phyloP scores from a whole-genome alignment of 2,888 invertebrate genomes.

The Napeogenes sylphis region DNA sequence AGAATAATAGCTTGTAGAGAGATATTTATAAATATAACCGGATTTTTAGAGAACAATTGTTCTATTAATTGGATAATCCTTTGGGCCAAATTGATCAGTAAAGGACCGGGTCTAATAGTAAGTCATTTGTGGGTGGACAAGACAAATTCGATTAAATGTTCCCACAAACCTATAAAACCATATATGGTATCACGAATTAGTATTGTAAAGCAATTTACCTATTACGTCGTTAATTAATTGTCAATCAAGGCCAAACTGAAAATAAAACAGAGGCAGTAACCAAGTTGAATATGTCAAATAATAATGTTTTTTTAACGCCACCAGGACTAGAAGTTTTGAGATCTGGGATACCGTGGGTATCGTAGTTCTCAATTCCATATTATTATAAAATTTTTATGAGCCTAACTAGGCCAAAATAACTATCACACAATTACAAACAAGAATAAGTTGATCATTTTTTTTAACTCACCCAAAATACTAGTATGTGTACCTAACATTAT shows the following conservation, averaged over 20 bases:
- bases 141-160: constrained; percentile 30
- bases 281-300: neutral
- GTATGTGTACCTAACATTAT: too few relatives aligned
- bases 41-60: neutral
- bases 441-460: too few relatives aligned
- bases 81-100: constrained; percentile 1
- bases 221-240: constrained; percentile 45
- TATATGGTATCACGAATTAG: constrained; percentile 46
- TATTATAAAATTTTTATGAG: too few relatives aligned
- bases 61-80: neutral
- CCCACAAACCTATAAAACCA: constrained; percentile 43
- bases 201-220: constrained; percentile 33
- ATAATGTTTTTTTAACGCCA: too few relatives aligned
- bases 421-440: too few relatives aligned
- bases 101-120: constrained; percentile 11
- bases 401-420: too few relatives aligned
- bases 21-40: too few relatives aligned
- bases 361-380: too few relatives aligned
- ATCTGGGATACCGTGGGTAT: too few relatives aligned
- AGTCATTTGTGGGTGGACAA: constrained; percentile 42
- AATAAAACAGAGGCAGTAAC: constrained; percentile 9
- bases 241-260: constrained; percentile 34
- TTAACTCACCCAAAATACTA: too few relatives aligned
- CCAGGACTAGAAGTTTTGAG: too few relatives aligned
- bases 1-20: too few relatives aligned